A percentile compares a stretch with the other conserved stretches of the same genome.
phyloP scores from a whole-genome alignment of 1,140 invertebrate species.

The Rhagoletis zephyria region DNA sequence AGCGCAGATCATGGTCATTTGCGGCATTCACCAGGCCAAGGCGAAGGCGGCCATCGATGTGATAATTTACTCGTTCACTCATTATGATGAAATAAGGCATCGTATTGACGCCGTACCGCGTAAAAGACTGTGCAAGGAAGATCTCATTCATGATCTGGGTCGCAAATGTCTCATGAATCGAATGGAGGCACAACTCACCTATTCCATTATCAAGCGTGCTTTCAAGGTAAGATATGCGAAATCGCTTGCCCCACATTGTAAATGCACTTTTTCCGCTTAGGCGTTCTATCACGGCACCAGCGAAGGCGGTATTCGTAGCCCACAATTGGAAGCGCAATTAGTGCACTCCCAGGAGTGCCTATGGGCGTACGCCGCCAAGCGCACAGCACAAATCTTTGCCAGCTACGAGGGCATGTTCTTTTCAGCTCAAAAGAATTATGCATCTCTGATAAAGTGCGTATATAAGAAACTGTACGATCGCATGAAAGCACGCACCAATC shows the following conservation, averaged over 20 bases:
- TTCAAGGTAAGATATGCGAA: conserved; percentile 58
- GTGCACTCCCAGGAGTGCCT: conserved; percentile 64
- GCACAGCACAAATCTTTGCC: conserved; percentile 64
- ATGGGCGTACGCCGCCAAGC: conserved; percentile 64
- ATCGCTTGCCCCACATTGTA: neutral
- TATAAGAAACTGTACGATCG: conserved; percentile 61
- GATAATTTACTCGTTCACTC: conserved; percentile 61
- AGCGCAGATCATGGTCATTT: conserved; percentile 64
- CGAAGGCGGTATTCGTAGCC: conserved; percentile 60
- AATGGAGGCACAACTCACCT: conserved; percentile 66
- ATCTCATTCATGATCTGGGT: conserved; percentile 65
- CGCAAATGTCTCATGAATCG: conserved; percentile 63
- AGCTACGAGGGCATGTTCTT: conserved; percentile 62
- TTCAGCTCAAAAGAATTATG: conserved; percentile 61
- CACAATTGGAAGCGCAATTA: conserved; percentile 61
- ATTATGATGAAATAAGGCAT: conserved; percentile 64
- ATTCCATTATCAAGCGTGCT: conserved; percentile 65
- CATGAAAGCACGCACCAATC: conserved; percentile 38
- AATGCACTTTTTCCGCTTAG: neutral
- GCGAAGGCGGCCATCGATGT: conserved; percentile 58
- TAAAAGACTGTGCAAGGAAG: conserved; percentile 67
- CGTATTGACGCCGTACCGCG: conserved; percentile 62
- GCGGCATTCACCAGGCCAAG: conserved; percentile 61
- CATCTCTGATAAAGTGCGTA: conserved; percentile 64
- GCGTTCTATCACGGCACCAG: conserved; percentile 64